Percentiles rank a stretch among this genome's conserved stretches.
These are phyloP conservation scores for Podargus strigoides DNA, from an alignment of 2,797 vertebrate species.

Conservation along the genomic window DNA sequence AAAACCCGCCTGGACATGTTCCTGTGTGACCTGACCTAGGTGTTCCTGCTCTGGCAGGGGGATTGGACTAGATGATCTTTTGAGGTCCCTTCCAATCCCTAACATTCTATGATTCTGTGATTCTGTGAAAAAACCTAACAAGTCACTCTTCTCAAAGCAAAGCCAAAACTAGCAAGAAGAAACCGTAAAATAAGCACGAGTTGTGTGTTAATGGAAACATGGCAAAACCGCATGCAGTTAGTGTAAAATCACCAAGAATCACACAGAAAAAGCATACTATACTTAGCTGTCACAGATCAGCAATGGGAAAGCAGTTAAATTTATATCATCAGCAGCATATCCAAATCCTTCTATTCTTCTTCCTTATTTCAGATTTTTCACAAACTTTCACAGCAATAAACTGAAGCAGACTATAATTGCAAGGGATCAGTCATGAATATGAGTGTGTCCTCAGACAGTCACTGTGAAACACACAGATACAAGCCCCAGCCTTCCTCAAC, in stretches of 20 bases:
- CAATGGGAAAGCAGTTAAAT: constrained; percentile 47
- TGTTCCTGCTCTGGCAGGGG: too few relatives aligned
- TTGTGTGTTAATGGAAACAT: constrained; percentile 60
- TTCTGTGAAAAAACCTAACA: neutral
- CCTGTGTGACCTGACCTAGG: too few relatives aligned
- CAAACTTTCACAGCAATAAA: constrained; percentile 27
- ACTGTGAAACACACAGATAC: constrained; percentile 12
- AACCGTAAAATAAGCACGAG: constrained; percentile 18
- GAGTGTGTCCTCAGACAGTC: constrained; percentile 20
- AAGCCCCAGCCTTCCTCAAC: constrained; percentile 29
- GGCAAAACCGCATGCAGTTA: constrained; percentile 74
- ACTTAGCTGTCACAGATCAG: constrained; percentile 62
- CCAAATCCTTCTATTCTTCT: constrained; percentile 53
- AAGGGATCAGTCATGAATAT: neutral
- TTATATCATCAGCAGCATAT: constrained; percentile 21
- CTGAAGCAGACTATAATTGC: neutral
- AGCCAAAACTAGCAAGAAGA: constrained; percentile 14
- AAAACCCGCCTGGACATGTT: too few relatives aligned
- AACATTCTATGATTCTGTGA: too few relatives aligned
- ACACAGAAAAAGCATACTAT: constrained; percentile 45
- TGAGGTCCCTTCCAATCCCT: too few relatives aligned
- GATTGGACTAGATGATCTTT: too few relatives aligned
- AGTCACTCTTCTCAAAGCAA: constrained; percentile 24
- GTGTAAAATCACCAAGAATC: constrained; percentile 66
- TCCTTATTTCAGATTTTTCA: constrained; percentile 65